Conservation (phyloP, 2,113 vertebrate species). For the Phyllostomus discolor region DNA sequence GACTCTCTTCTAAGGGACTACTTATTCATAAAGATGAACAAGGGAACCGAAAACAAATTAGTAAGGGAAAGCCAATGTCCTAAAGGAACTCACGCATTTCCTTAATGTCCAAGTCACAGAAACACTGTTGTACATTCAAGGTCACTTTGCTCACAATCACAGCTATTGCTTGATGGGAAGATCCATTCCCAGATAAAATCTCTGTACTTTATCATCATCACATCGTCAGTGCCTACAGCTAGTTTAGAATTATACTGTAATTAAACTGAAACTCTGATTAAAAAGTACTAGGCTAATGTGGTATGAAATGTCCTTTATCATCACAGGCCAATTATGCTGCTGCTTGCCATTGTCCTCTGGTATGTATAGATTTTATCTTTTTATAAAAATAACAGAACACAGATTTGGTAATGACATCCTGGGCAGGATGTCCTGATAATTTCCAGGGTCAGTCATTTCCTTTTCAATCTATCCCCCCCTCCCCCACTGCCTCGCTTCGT, state of each 20-base stretch:
- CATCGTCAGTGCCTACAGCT: neutral
- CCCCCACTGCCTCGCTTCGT: neutral
- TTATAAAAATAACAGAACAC: conserved; percentile 59
- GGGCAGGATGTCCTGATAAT: conserved; percentile 63
- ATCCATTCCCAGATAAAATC: neutral
- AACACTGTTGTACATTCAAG: neutral
- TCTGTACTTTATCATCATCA: neutral
- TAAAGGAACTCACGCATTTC: neutral
- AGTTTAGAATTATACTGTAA: neutral
- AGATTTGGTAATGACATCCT: conserved; percentile 64
- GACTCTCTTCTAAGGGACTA: neutral
- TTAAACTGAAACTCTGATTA: conserved; percentile 48
- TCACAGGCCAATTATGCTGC: neutral
- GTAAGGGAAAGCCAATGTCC: neutral
- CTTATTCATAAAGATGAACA: neutral
- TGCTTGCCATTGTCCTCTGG: conserved; percentile 32
- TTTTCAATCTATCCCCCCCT: conserved; percentile 32
- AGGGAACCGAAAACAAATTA: neutral
- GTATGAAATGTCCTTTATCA: conserved; percentile 23
- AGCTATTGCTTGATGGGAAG: neutral
- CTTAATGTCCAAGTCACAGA: neutral
- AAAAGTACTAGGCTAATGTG: neutral
- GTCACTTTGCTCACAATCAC: neutral
- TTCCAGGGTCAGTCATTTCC: conserved; percentile 66
- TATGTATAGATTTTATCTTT: conserved; percentile 65